phyloP scores from a whole-genome alignment of 1,140 invertebrate species.

The Brachystomella parvula region DNA sequence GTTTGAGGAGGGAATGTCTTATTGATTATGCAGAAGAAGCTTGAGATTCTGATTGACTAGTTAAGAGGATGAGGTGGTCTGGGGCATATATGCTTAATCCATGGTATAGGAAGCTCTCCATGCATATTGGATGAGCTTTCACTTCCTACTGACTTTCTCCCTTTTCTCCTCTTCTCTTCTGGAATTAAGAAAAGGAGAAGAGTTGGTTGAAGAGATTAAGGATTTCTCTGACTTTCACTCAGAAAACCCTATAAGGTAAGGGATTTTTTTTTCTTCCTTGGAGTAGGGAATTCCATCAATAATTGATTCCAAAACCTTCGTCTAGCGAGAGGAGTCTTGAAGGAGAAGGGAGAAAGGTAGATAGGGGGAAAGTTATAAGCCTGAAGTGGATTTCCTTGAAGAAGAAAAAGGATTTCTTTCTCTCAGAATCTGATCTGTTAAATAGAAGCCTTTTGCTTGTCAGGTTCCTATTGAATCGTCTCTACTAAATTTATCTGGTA shows the following conservation, averaged over 20 bases:
- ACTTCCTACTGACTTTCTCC: not conserved
- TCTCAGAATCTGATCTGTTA: constrained; percentile 22
- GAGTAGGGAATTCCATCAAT: not conserved
- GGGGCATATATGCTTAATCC: not conserved
- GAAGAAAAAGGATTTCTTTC: constrained; percentile 4
- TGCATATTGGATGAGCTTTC: constrained; percentile 8
- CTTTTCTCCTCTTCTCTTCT: too few species aligned
- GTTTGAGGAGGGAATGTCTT: too few species aligned
- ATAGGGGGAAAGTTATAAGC: not conserved
- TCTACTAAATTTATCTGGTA: not conserved
- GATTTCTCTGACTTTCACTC: not conserved
- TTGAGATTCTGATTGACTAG: not conserved
- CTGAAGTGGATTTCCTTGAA: not conserved
- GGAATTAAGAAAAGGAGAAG: constrained; percentile 5
- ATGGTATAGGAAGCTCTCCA: not conserved
- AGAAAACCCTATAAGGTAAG: not conserved
- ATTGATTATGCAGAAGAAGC: too few species aligned
- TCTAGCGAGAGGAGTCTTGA: too few species aligned
- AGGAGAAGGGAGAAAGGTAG: too few species aligned
- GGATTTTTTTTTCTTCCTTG: not conserved
- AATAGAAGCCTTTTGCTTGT: constrained; percentile 25
- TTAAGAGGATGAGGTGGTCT: not conserved
- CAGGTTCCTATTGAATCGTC: constrained; percentile 14
- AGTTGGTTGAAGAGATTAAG: not conserved
- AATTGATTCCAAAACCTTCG: constrained; percentile 3